Conservation (phyloP, 2,113 vertebrate genomes). For the Petromus typicus region DNA sequence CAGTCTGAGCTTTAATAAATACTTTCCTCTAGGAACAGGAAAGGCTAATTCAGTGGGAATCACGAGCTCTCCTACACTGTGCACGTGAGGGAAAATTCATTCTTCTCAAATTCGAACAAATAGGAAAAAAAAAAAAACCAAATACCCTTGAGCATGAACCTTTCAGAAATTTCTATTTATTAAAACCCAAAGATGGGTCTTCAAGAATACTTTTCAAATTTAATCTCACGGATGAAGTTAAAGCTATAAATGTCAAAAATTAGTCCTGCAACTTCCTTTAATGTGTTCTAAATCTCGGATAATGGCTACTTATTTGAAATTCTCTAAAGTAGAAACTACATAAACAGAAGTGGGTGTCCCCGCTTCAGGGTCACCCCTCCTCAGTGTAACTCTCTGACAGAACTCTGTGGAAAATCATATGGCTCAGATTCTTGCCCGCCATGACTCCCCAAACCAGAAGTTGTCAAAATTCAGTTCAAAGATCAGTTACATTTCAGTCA, state of each 20-base stretch:
- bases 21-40: constrained; percentile 67
- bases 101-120: constrained; percentile 61
- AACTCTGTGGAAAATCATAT: background rate
- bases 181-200: constrained; percentile 56
- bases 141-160: constrained; percentile 39
- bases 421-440: background rate
- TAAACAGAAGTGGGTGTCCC: constrained; percentile 18
- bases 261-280: constrained; percentile 33
- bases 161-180: constrained; percentile 62
- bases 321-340: constrained; percentile 39
- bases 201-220: constrained; percentile 58
- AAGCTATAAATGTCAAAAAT: constrained; percentile 46
- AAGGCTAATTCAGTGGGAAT: constrained; percentile 43
- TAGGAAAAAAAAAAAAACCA: constrained; percentile 34
- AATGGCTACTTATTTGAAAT: constrained; percentile 40
- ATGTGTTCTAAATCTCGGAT: constrained; percentile 44
- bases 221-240: constrained; percentile 54
- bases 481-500: background rate
- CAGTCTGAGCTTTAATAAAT: constrained; percentile 60
- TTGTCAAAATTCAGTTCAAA: constrained; percentile 18
- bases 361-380: background rate
- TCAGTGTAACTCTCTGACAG: background rate
- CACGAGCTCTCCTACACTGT: constrained; percentile 24
- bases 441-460: background rate
- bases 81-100: constrained; percentile 42